Conservation (phyloP, 2,797 vertebrate species). For the Menidia menidia region DNA sequence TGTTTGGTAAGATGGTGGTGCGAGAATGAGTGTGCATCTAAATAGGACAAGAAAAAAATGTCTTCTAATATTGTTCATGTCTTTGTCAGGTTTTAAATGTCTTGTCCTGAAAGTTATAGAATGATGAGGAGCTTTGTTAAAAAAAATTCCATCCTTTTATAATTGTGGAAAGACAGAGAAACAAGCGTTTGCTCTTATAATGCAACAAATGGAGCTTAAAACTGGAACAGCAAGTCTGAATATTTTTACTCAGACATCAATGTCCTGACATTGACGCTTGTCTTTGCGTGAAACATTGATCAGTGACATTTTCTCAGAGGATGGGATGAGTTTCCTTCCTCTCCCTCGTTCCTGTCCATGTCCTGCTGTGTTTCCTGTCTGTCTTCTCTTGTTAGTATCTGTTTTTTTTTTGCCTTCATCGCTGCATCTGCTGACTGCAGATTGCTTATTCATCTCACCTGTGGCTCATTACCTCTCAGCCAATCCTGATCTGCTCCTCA, state of each 20-base stretch:
- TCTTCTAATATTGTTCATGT: constrained; percentile 6
- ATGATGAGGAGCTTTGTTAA: constrained; percentile 3
- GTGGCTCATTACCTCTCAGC: too few relatives aligned
- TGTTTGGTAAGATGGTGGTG: constrained; percentile 40
- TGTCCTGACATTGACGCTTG: neutral
- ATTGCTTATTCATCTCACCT: too few relatives aligned
- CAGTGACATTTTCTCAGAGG: neutral
- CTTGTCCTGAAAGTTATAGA: neutral
- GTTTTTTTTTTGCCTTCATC: too few relatives aligned
- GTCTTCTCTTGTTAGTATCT: too few relatives aligned
- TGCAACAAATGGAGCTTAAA: constrained; percentile 2
- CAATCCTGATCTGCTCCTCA: too few relatives aligned
- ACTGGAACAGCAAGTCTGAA: neutral
- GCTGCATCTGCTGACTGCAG: too few relatives aligned
- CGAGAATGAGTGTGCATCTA: constrained; percentile 29
- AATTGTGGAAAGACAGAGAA: neutral
- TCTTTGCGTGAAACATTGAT: neutral
- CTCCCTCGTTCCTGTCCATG: too few relatives aligned
- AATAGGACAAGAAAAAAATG: constrained; percentile 10
- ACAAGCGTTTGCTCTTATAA: too few relatives aligned
- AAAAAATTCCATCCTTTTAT: neutral
- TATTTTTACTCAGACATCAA: too few relatives aligned
- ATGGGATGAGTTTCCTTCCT: too few relatives aligned
- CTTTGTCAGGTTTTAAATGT: neutral
- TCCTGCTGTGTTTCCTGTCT: too few relatives aligned